Evolutionary conservation across 2,797 vertebrate species (phyloP).

Genomic region (Liasis olivaceus): DNA sequence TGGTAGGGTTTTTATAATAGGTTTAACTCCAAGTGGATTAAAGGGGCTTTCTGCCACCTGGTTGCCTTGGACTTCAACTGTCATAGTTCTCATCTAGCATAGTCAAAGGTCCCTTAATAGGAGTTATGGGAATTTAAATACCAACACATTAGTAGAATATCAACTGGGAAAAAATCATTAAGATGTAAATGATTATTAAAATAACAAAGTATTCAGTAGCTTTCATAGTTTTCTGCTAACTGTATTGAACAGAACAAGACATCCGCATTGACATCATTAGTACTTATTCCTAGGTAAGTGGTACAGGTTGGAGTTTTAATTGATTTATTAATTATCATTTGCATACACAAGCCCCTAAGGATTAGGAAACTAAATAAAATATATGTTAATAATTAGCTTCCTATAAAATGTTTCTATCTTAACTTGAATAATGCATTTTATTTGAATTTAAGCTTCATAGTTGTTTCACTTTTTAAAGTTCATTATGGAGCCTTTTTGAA

Average conservation of each 20-base stretch:
- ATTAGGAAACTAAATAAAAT: neutral
- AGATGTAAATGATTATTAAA: neutral
- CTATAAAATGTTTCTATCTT: neutral
- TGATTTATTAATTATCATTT: neutral
- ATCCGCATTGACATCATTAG: neutral
- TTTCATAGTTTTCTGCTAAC: neutral
- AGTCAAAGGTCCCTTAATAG: neutral
- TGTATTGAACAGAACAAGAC: neutral
- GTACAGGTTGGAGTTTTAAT: neutral
- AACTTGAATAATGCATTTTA: neutral
- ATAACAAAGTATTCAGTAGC: rapidly evolving
- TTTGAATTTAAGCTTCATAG: neutral
- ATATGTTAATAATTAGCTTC: neutral
- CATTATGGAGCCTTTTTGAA: neutral
- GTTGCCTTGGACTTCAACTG: neutral
- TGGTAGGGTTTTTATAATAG: neutral
- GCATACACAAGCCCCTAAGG: neutral
- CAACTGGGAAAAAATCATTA: neutral
- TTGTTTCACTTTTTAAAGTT: neutral
- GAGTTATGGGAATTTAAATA: neutral
- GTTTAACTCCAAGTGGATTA: neutral
- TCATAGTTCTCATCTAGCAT: neutral
- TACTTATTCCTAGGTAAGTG: neutral
- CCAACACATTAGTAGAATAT: neutral
- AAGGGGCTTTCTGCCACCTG: neutral